A percentile compares a stretch with the other conserved stretches of the same genome.
Conservation (phyloP, 2,113 vertebrate species). For the Phylloscopus trochilus region DNA sequence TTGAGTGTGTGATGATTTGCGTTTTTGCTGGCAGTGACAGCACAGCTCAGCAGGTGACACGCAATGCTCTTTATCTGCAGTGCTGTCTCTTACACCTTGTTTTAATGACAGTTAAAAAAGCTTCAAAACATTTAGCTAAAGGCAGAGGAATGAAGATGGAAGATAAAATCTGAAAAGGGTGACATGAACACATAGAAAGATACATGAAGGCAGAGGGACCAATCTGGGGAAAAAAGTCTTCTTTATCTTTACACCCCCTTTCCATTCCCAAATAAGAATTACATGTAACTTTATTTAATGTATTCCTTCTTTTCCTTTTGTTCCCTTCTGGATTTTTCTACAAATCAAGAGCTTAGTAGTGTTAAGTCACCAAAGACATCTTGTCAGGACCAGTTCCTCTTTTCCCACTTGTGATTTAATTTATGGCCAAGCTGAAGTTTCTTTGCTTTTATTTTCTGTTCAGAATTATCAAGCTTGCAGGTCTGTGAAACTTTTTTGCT, state of each 20-base stretch:
- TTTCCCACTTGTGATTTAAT: not conserved
- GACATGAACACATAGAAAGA: not conserved
- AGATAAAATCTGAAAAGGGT: not conserved
- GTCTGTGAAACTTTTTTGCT: not conserved
- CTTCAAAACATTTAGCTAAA: not conserved
- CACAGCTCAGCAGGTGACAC: not conserved
- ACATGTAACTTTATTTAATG: not conserved
- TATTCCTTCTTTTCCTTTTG: not conserved
- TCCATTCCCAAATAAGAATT: not conserved
- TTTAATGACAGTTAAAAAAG: not conserved
- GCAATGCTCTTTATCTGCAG: not conserved
- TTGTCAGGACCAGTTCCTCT: not conserved
- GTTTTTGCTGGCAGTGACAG: not conserved
- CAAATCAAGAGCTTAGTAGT: not conserved
- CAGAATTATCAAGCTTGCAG: not conserved
- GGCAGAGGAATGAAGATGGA: not conserved
- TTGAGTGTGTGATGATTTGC: not conserved
- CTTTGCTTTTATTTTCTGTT: not conserved
- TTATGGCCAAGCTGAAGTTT: not conserved
- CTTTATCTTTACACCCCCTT: not conserved
- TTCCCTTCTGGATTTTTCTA: not conserved
- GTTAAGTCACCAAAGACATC: not conserved
- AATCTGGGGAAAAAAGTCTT: accelerated
- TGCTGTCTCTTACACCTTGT: not conserved
- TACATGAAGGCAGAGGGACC: not conserved